These are phyloP conservation scores for Plusia festucae DNA, from an alignment of 2,888 invertebrate genomes.

Conservation along the genomic window DNA sequence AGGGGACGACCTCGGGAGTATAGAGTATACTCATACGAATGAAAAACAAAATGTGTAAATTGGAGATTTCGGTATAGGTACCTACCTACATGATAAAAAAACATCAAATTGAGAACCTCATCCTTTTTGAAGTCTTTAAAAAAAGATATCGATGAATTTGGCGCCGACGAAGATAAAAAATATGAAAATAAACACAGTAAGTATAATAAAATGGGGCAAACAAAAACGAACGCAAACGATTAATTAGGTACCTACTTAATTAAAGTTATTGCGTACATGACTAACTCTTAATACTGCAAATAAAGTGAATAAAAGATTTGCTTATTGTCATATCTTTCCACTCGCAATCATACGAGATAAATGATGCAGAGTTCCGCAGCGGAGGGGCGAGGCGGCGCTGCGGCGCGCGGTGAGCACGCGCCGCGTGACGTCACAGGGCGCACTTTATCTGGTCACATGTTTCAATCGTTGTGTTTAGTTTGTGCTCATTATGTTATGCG, in stretches of 20 bases:
- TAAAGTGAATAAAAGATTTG: background rate
- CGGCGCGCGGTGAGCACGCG: background rate
- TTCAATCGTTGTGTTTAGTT: background rate
- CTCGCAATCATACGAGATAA: background rate
- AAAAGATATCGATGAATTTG: too few species aligned
- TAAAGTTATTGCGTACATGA: background rate
- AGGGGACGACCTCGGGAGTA: too few species aligned
- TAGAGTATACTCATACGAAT: too few species aligned
- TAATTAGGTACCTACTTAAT: background rate
- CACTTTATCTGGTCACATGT: conserved; percentile 5
- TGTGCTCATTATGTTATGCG: conserved; percentile 11
- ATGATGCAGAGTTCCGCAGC: too few species aligned
- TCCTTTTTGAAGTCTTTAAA: too few species aligned
- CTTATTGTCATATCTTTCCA: background rate
- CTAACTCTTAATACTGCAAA: background rate
- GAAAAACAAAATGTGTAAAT: too few species aligned
- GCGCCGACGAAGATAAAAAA: too few species aligned
- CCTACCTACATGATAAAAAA: too few species aligned
- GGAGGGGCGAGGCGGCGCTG: background rate
- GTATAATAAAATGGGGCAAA: background rate
- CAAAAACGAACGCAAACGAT: background rate
- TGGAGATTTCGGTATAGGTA: too few species aligned
- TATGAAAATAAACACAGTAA: background rate
- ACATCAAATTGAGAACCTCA: too few species aligned
- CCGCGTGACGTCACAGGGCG: background rate